phyloP scores from a whole-genome alignment of 2,888 invertebrate genomes.

The Watsonalla binaria region DNA sequence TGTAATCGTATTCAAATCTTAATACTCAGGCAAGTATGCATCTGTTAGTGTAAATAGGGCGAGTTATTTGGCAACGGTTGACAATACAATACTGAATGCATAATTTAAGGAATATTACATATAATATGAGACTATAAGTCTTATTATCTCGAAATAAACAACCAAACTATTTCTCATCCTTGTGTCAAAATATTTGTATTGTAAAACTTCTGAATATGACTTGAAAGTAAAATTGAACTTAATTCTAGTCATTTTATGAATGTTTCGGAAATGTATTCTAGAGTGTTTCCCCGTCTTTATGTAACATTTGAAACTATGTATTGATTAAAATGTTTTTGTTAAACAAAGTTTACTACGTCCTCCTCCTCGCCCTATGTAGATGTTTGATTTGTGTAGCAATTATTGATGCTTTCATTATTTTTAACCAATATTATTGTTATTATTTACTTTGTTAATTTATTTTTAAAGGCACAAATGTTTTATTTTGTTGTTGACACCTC shows the following conservation, averaged over 20 bases:
- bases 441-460: conserved; percentile 74
- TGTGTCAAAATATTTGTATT: no score
- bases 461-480: conserved; percentile 74
- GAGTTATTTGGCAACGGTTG: conserved; percentile 69
- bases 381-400: conserved; percentile 53
- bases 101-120: conserved; percentile 45
- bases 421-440: conserved; percentile 62
- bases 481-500: conserved; percentile 74
- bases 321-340: conserved; percentile 8
- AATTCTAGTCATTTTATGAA: no score
- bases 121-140: conserved; percentile 29
- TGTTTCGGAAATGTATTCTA: no score
- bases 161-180: no score
- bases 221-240: no score
- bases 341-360: conserved; percentile 30
- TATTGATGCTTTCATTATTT: conserved; percentile 41
- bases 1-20: conserved; percentile 33
- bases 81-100: conserved; percentile 70
- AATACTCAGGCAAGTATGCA: conserved; percentile 57
- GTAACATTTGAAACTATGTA: conserved; percentile 10
- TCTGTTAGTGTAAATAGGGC: conserved; percentile 63
- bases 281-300: no score
- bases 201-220: no score
- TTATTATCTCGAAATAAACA: conserved; percentile 32
- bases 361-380: conserved; percentile 67